Conservation (phyloP, 2,113 vertebrate genomes). For the Corvus hawaiiensis region DNA sequence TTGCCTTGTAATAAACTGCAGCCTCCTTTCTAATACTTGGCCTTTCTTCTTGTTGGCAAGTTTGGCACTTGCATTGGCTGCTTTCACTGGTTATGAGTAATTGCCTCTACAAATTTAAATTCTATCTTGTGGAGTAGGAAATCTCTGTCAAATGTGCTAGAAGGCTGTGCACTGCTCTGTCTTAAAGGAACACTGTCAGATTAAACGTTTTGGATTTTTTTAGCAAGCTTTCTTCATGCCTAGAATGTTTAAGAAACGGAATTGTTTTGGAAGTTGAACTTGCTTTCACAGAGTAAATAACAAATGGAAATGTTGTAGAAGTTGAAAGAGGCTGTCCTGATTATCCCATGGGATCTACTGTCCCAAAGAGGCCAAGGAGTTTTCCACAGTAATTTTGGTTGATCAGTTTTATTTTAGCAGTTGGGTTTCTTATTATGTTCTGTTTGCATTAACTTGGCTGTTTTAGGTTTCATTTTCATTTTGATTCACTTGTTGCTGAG, state of each 20-base stretch:
- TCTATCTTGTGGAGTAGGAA: background rate
- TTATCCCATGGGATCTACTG: background rate
- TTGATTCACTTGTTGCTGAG: background rate
- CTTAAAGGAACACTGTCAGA: background rate
- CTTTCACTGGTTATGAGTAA: slow-evolving; percentile 36
- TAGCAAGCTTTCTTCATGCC: background rate
- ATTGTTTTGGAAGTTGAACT: background rate
- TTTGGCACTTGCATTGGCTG: background rate
- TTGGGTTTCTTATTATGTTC: background rate
- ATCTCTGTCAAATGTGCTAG: background rate
- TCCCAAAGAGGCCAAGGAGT: background rate
- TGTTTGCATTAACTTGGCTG: background rate
- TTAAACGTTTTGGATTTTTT: background rate
- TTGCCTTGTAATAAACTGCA: background rate
- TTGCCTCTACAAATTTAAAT: slow-evolving; percentile 42
- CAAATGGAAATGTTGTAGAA: background rate
- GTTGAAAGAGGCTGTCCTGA: background rate
- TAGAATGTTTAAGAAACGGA: background rate
- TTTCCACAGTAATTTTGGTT: background rate
- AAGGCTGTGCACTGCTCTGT: background rate
- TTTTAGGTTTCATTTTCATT: slow-evolving; percentile 19
- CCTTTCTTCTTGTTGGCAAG: background rate
- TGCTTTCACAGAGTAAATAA: background rate
- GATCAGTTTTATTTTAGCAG: background rate
- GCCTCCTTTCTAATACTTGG: slow-evolving; percentile 24